phyloP scores from a whole-genome alignment of 2,888 invertebrate genomes.

The Pyralis farinalis region DNA sequence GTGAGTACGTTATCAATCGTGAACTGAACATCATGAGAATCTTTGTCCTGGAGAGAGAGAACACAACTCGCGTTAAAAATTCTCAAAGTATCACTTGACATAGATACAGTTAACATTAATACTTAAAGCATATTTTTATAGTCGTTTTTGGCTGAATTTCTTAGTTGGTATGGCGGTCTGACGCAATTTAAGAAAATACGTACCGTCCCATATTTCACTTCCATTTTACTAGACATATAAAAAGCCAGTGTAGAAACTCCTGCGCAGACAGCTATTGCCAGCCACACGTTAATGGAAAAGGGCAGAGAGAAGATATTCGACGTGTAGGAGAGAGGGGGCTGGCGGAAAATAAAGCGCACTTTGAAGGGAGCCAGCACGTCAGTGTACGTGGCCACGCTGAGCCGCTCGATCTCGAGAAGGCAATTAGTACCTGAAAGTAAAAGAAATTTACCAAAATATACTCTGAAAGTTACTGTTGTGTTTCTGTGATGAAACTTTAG shows the following conservation, averaged over 20 bases:
- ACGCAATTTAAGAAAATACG: neutral
- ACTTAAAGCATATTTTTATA: too few species aligned
- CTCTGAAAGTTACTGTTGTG: too few species aligned
- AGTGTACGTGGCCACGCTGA: slow-evolving; percentile 62
- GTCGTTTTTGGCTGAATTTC: too few species aligned
- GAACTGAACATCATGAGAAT: too few species aligned
- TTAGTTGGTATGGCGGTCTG: too few species aligned
- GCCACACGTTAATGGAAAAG: slow-evolving; percentile 82
- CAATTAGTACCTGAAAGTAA: slow-evolving; percentile 50
- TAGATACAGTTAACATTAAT: too few species aligned
- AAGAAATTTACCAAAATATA: too few species aligned
- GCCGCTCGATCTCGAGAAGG: slow-evolving; percentile 33
- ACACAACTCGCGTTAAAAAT: too few species aligned
- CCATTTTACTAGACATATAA: slow-evolving; percentile 55
- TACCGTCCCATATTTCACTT: slow-evolving; percentile 20
- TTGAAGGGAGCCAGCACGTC: slow-evolving; percentile 64
- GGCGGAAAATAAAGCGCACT: slow-evolving; percentile 81
- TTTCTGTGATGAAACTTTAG: too few species aligned
- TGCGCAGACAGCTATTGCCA: slow-evolving; percentile 70
- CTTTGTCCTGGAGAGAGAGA: too few species aligned
- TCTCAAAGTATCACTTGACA: too few species aligned
- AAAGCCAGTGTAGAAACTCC: slow-evolving; percentile 48
- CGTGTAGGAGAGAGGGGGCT: slow-evolving; percentile 83
- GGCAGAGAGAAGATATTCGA: slow-evolving; percentile 84
- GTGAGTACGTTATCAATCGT: too few species aligned